Conservation (phyloP, 2,888 invertebrate genomes). For the Cheiracanthium punctorium region DNA sequence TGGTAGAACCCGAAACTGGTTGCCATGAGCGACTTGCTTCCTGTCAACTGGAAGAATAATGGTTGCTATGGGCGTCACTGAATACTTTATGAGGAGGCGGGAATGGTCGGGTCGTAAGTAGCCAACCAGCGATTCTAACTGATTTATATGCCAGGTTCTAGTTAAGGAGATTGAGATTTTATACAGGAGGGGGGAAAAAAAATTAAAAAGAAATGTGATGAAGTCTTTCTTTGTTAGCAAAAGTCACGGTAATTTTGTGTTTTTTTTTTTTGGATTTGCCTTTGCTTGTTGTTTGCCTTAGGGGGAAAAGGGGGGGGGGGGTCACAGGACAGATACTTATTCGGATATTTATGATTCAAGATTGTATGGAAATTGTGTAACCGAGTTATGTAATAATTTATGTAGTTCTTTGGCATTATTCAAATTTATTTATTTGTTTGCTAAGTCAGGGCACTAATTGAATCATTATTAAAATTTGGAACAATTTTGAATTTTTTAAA, state of each 20-base stretch:
- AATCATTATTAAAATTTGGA: too few species aligned
- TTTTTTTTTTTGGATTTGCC: not conserved
- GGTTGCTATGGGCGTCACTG: slow-evolving; percentile 67
- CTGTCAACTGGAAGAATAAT: slow-evolving; percentile 53
- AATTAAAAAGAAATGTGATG: not conserved
- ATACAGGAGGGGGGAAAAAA: not conserved
- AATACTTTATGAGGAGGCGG: slow-evolving; percentile 70
- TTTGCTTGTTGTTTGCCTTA: not conserved
- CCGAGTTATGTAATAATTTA: too few species aligned
- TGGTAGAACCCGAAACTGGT: slow-evolving; percentile 29
- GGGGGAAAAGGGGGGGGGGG: too few species aligned
- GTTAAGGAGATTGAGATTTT: slow-evolving; percentile 43
- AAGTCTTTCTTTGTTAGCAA: not conserved
- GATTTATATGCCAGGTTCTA: slow-evolving; percentile 63
- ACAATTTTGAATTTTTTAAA: too few species aligned
- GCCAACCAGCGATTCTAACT: slow-evolving; percentile 65
- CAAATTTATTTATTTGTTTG: too few species aligned
- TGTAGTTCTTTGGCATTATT: too few species aligned
- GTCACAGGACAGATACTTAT: too few species aligned
- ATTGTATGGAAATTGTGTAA: too few species aligned
- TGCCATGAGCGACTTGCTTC: slow-evolving; percentile 45
- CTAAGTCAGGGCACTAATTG: too few species aligned
- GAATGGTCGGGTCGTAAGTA: slow-evolving; percentile 52
- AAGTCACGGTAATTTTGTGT: not conserved
- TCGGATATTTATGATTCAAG: too few species aligned